Base-by-base conservation (phyloP, 2,888 invertebrate species). In the Nemoura dubitans region DNA sequence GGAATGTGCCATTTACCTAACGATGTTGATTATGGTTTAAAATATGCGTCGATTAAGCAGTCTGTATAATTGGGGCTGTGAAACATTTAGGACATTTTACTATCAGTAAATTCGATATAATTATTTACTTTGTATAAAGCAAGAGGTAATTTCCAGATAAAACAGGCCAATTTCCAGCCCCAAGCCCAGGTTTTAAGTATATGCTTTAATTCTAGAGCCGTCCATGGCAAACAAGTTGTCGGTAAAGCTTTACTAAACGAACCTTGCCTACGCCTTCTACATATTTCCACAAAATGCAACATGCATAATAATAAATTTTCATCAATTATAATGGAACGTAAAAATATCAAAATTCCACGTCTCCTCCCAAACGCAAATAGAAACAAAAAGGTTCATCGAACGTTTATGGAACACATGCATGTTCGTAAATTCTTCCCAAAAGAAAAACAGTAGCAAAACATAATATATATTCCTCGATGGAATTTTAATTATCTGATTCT, bases 381-480 rank as follows among this genome's bases (percentile, higher is more conserved):
- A 30, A 28, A 28, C 81, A 81, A 59, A 59, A 59, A 7, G 10
- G 59, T 3, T 21, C 21, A 59, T 59, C 59, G 14, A 59, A 59
- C 14, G 59, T 21, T 59, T 59, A 14, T 16, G 28, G 16, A 29
- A 16, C 30, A 81, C 26, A 81, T 81, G 28, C 29, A 81, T 81
- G 81, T 84, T 84, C 29, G 76, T 59, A 84, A 84, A 84, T 76
- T 76, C 84, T 84, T 59, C 84, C 26, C 26, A 84, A 84, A 84
- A 84, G 84, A 84, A 84, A 84, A 76, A 76, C 84, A 84, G 76
- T 76, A 84, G 84, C 84, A 43, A 76, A 84, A 84, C 84, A 84
- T 84, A 84, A 84, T 76, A 84, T 84, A 84, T 84, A 28, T 29
- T 84, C 84, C 59, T 26, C 59, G 59, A 84, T 84, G 84, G 84